Evolutionary conservation across 2,888 invertebrate genomes (phyloP), one percentile per base, ranked within the genome.

Genomic region (Chirona hameri): DNA sequence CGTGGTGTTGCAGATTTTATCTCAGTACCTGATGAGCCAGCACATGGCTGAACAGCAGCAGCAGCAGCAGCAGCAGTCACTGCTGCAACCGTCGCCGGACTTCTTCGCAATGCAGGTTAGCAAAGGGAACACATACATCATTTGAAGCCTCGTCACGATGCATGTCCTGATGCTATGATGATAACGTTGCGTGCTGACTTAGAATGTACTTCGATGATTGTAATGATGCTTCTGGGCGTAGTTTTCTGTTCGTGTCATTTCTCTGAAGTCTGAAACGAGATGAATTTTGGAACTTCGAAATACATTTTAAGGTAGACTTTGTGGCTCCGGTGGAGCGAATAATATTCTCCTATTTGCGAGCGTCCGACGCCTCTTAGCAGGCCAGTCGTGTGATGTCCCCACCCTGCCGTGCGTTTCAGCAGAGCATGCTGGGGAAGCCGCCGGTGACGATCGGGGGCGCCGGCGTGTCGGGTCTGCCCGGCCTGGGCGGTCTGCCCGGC

Each of bases 1-100:
- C 39, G 7, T 5, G 29, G 69, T 29, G 14, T 89, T 88, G 83
- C 29, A 84, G 82, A 72, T 84, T n/a, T 84, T 84, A 57, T 83
- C 83, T 82, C 83, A 85, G 84, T 85, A 86, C 81, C 83, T 84
- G 83, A 84, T 85, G 83, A 80, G 81, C 24, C 81, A 84, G 81
- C 81, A 72, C 10, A 21, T 72, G 46, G 24, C 80, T 69, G 83
- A 81, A 27, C 69, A 52, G 52, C 52, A 52, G 52, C 52, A 52
- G 18, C 52, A 52, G 46, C 69, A 52, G 52, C 52, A 52, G 52
- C 52, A 52, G 18, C 52, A 52, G 52, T 52, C 81, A 31, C 39
- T 72, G 81, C 48, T 76, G 81, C 31, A 15, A 18, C 72, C 15
- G 31, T 10, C 39, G 15, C 15, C 72, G 39, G 72, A 72, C 72